These are phyloP conservation scores for Chrysomela aeneicollis DNA, from an alignment of 2,888 invertebrate genomes.

Conservation along the genomic window DNA sequence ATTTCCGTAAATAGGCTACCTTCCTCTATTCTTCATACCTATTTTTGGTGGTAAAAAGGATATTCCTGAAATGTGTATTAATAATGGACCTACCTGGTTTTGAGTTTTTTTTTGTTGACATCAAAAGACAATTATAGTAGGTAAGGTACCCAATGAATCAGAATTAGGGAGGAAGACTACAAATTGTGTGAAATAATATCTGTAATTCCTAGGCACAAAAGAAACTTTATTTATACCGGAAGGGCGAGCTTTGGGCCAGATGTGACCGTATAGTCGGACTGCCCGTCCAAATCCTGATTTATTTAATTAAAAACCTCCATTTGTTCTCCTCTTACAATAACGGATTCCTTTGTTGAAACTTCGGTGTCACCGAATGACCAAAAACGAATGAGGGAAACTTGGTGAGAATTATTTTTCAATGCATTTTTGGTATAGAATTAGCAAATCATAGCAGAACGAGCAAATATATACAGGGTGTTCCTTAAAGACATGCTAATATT, in stretches of 20 bases:
- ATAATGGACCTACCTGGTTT: too few species aligned
- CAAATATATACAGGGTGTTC: too few species aligned
- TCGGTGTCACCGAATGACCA: not conserved
- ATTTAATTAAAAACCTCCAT: constrained; percentile 43
- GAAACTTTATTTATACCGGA: constrained; percentile 41
- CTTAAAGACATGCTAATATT: too few species aligned
- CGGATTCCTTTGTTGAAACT: constrained; percentile 3
- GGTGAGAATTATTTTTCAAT: not conserved
- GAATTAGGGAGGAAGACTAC: constrained; percentile 6
- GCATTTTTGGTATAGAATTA: too few species aligned
- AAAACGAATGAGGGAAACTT: not conserved
- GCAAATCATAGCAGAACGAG: too few species aligned
- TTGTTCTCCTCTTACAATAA: constrained; percentile 32
- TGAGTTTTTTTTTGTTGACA: too few species aligned
- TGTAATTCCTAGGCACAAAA: constrained; percentile 39
- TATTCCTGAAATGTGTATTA: too few species aligned
- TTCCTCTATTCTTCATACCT: too few species aligned
- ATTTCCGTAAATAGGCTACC: too few species aligned
- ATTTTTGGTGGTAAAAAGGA: too few species aligned
- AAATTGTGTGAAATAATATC: constrained; percentile 38
- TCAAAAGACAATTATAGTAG: too few species aligned
- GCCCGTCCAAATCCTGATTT: constrained; percentile 42
- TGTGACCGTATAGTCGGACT: constrained; percentile 40
- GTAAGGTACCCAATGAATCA: not conserved
- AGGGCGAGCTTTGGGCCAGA: constrained; percentile 37